phyloP scores from a whole-genome alignment of 2,888 invertebrate species.

The Caenorhabditis sp. region DNA sequence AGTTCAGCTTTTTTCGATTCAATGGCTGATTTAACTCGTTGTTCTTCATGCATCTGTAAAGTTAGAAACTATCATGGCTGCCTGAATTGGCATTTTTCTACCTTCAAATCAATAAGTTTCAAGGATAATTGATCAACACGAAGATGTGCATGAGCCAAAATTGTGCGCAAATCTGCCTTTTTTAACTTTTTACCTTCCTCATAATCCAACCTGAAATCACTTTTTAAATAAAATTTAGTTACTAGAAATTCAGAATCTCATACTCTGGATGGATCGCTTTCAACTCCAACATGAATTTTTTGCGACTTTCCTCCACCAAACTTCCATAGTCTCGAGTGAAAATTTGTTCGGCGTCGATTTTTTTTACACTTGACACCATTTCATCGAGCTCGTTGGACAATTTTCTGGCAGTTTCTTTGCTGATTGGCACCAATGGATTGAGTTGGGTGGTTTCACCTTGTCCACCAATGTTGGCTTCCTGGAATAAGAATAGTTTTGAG shows the following conservation, averaged over 20 bases:
- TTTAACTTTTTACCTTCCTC: slow-evolving; percentile 43
- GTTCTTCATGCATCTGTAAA: slow-evolving; percentile 18
- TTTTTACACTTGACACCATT: slow-evolving; percentile 51
- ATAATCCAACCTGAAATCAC: slow-evolving; percentile 20
- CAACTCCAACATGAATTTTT: slow-evolving; percentile 40
- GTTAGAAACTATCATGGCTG: no score
- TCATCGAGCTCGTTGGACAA: slow-evolving; percentile 71
- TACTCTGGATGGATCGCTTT: slow-evolving; percentile 12
- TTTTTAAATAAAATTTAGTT: neutral
- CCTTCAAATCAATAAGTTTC: slow-evolving; percentile 39
- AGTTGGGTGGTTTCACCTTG: slow-evolving; percentile 67
- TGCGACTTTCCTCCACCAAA: slow-evolving; percentile 43
- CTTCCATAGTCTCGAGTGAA: slow-evolving; percentile 43
- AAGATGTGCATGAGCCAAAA: slow-evolving; percentile 82
- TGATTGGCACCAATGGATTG: slow-evolving; percentile 70
- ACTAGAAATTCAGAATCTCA: neutral
- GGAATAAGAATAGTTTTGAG: no score
- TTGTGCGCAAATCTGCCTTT: slow-evolving; percentile 79
- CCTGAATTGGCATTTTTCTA: slow-evolving; percentile 2
- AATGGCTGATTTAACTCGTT: slow-evolving; percentile 19
- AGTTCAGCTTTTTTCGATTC: slow-evolving; percentile 26
- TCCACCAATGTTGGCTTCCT: slow-evolving; percentile 63
- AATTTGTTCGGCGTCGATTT: slow-evolving; percentile 42
- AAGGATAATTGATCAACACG: slow-evolving; percentile 71
- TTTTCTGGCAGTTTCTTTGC: slow-evolving; percentile 71